Percentiles rank a stretch among this genome's conserved stretches.
These are phyloP conservation scores for Liparis tanakae DNA, from an alignment of 2,797 vertebrate genomes.

Conservation along the genomic window DNA sequence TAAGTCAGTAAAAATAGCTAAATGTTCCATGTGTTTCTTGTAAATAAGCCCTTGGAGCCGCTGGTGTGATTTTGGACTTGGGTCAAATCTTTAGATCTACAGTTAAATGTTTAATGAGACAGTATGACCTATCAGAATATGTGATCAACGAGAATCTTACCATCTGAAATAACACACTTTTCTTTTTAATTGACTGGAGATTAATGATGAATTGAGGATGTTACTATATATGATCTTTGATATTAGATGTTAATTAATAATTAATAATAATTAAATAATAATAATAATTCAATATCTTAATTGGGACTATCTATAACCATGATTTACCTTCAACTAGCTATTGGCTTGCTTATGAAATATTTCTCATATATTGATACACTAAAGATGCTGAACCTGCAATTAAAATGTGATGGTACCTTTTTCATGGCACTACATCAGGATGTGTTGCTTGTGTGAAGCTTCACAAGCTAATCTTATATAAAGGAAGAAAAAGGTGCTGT, in stretches of 20 bases:
- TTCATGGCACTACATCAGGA: not conserved
- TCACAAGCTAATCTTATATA: constrained; percentile 35
- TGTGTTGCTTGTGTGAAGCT: constrained; percentile 17
- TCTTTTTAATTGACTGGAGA: too few species aligned
- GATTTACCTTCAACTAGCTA: constrained; percentile 14
- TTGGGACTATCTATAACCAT: not conserved
- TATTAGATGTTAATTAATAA: constrained; percentile 7
- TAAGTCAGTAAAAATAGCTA: too few species aligned
- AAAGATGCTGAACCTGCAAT: not conserved
- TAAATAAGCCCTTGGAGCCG: too few species aligned
- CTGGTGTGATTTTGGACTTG: too few species aligned
- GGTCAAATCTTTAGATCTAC: too few species aligned
- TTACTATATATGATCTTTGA: not conserved
- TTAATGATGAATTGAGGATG: constrained; percentile 1
- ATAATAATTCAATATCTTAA: constrained; percentile 11
- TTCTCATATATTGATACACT: not conserved
- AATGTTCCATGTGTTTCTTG: too few species aligned
- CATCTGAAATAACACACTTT: too few species aligned
- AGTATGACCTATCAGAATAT: too few species aligned
- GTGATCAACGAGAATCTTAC: too few species aligned
- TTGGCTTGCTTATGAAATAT: constrained; percentile 7
- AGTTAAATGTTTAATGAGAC: too few species aligned
- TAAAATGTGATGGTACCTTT: constrained; percentile 12
- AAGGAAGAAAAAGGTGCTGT: not conserved
- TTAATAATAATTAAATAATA: too few species aligned